Evolutionary conservation across 2,888 invertebrate genomes (phyloP).

Genomic region (Plutella xylostella): DNA sequence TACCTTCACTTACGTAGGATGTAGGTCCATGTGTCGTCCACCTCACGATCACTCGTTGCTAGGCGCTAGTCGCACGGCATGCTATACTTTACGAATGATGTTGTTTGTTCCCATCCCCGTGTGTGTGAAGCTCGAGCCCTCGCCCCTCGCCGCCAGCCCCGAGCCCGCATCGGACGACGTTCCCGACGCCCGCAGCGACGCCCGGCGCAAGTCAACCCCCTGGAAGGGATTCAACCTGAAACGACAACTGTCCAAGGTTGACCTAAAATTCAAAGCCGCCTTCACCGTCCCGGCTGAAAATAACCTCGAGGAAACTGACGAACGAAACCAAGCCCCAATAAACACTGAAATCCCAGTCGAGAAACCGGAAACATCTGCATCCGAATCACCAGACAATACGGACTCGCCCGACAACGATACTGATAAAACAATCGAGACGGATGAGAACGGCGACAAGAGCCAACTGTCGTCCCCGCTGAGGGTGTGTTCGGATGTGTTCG

Average conservation of each 20-base stretch:
- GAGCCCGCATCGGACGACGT: conserved; percentile 16
- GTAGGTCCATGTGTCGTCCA: neutral
- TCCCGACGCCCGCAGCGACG: conserved; percentile 22
- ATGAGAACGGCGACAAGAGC: conserved; percentile 22
- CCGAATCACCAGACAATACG: conserved; percentile 21
- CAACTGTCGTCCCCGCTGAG: conserved; percentile 40
- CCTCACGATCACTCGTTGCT: neutral
- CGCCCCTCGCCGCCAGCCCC: conserved; percentile 20
- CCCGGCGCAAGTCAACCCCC: conserved; percentile 70
- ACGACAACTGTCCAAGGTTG: conserved; percentile 84
- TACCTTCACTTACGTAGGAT: too few species aligned
- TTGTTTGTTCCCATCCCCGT: conserved; percentile 38
- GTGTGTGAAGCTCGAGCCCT: conserved; percentile 41
- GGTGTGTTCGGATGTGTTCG: conserved; percentile 49
- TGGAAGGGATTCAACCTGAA: conserved; percentile 87
- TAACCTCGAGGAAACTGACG: conserved; percentile 32
- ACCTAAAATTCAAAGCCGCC: conserved; percentile 78
- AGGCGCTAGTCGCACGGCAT: conserved; percentile 2
- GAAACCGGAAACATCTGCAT: conserved; percentile 31
- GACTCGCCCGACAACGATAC: conserved; percentile 31
- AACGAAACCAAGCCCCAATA: conserved; percentile 46
- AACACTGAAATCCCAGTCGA: conserved; percentile 41
- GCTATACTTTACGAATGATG: conserved; percentile 34
- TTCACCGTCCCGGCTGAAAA: conserved; percentile 61
- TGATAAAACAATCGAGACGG: conserved; percentile 21